A percentile compares a stretch with the other conserved stretches of the same genome.
Evolutionary conservation across 1,140 invertebrate species (phyloP).

Genomic region (Oscheius sp.): DNA sequence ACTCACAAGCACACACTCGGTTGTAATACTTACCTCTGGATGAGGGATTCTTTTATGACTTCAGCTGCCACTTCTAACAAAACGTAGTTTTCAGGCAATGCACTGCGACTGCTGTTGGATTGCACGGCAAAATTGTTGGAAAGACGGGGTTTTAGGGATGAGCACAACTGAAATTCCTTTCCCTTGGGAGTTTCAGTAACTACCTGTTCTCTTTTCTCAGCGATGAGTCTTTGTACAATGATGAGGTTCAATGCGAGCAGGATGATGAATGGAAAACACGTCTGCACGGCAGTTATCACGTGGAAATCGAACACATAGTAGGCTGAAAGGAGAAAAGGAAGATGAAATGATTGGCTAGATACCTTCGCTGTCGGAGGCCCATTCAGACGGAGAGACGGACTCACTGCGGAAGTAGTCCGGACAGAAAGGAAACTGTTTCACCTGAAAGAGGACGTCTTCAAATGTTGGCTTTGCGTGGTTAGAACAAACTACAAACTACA

Average conservation of each 20-base stretch:
- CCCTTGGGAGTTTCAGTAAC: background rate
- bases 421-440: slow-evolving; percentile 24
- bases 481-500: background rate
- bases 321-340: background rate
- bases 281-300: slow-evolving; percentile 31
- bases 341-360: slow-evolving; percentile 1
- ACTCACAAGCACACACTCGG: background rate
- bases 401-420: slow-evolving; percentile 29
- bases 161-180: slow-evolving; percentile 6
- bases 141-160: slow-evolving; percentile 2
- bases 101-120: slow-evolving; percentile 4
- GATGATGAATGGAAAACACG: slow-evolving; percentile 25
- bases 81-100: slow-evolving; percentile 34
- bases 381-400: slow-evolving; percentile 6
- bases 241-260: slow-evolving; percentile 23
- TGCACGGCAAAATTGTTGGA: slow-evolving; percentile 14
- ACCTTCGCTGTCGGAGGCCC: slow-evolving; percentile 2
- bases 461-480: background rate
- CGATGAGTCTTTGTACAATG: slow-evolving; percentile 25
- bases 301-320: slow-evolving; percentile 27
- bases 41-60: slow-evolving; percentile 31
- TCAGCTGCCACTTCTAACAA: slow-evolving; percentile 31
- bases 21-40: slow-evolving; percentile 22
- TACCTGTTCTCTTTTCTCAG: slow-evolving; percentile 35
- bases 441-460: too few species aligned